Percentiles rank a stretch among this genome's conserved stretches.
Evolutionary conservation across 2,888 invertebrate species (phyloP).

Genomic region (Imbricaverruca yamaguchii): DNA sequence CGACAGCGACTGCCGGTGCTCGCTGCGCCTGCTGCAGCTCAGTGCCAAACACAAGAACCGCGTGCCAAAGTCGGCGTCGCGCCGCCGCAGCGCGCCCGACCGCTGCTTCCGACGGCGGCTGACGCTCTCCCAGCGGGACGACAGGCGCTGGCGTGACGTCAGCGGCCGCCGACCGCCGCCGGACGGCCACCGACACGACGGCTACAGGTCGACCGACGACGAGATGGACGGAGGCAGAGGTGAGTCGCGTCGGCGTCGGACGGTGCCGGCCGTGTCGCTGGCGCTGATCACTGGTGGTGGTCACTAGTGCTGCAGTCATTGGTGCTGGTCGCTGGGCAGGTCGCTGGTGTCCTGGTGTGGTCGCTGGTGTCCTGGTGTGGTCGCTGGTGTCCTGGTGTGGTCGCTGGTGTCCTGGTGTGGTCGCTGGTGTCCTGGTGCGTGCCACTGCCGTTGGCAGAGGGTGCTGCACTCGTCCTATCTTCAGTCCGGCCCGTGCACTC

Average conservation of each 20-base stretch:
- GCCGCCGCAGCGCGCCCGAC: background rate
- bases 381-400: no score
- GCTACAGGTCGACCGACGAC: background rate
- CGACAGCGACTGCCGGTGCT: conserved; percentile 9
- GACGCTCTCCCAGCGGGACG: background rate
- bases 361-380: no score
- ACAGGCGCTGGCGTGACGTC: background rate
- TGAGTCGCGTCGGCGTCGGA: background rate
- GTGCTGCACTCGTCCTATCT: no score
- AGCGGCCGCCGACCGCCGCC: background rate
- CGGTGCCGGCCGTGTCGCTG: background rate
- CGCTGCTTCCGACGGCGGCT: background rate
- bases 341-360: no score
- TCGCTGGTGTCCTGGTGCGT: no score
- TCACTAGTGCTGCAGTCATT: background rate
- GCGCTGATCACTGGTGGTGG: background rate
- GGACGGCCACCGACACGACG: background rate
- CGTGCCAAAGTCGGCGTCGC: background rate
- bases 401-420: no score
- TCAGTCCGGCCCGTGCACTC: no score
- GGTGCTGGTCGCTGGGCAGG: no score
- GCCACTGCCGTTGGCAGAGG: no score
- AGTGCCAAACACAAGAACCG: background rate
- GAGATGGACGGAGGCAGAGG: background rate
- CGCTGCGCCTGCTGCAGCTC: background rate